These are phyloP conservation scores for Drosophila nannoptera DNA, from an alignment of 1,140 invertebrate species.

Conservation along the genomic window DNA sequence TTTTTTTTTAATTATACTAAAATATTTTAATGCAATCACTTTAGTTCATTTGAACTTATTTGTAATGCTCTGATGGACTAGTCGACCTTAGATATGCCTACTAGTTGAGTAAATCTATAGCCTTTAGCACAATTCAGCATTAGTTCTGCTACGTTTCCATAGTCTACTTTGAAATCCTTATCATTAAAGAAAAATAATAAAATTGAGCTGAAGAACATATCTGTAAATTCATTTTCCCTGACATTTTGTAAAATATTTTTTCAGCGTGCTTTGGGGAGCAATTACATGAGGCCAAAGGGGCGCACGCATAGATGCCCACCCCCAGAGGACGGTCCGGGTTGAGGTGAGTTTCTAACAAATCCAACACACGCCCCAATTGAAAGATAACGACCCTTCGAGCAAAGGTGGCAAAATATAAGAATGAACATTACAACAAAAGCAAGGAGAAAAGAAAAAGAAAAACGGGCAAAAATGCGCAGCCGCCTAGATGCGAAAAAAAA, in stretches of 20 bases:
- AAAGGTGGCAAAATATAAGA: conserved; percentile 35
- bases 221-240: not conserved
- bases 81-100: too few species aligned
- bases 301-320: not conserved
- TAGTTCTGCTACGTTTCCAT: too few species aligned
- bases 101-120: too few species aligned
- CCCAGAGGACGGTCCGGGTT: conserved; percentile 9
- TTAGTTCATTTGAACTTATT: too few species aligned
- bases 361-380: conserved; percentile 44
- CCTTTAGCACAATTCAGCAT: too few species aligned
- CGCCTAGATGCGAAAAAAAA: conserved; percentile 21
- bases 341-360: conserved; percentile 38
- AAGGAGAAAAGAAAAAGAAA: not conserved
- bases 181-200: too few species aligned
- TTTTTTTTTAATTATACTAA: too few species aligned
- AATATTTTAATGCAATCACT: too few species aligned
- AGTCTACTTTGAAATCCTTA: too few species aligned
- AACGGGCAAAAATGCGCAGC: conserved; percentile 42
- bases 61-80: too few species aligned
- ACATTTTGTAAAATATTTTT: too few species aligned
- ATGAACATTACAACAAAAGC: conserved; percentile 10
- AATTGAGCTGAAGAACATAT: not conserved
- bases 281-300: not conserved
- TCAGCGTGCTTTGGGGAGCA: not conserved
- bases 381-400: conserved; percentile 43